Conservation (phyloP, 1,140 invertebrate species). For the Drusus annulatus region DNA sequence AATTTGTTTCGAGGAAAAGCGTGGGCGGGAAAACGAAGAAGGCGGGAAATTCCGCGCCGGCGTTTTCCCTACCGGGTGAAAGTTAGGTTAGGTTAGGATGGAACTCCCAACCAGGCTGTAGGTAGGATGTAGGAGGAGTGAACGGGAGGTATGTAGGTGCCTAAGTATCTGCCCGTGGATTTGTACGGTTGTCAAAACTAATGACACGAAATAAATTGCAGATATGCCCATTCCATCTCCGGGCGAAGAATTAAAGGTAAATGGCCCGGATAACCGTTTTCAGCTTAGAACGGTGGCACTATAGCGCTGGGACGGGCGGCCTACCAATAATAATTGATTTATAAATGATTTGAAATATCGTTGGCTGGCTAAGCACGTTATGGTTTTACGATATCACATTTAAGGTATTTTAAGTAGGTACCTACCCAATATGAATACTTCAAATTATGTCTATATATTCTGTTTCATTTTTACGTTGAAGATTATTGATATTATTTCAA, state of each 20-base stretch:
- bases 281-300: no score
- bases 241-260: background rate
- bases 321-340: no score
- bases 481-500: no score
- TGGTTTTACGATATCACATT: background rate
- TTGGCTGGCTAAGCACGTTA: background rate
- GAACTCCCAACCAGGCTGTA: background rate
- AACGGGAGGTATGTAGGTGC: background rate
- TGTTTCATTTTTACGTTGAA: no score
- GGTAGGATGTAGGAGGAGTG: background rate
- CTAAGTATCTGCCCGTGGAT: constrained; percentile 18
- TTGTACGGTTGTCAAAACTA: constrained; percentile 50
- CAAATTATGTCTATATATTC: no score
- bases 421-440: no score
- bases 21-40: background rate
- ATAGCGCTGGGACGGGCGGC: no score
- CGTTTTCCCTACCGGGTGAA: no score
- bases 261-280: background rate
- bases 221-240: constrained; percentile 39
- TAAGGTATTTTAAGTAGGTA: background rate
- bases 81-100: no score
- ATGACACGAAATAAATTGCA: constrained; percentile 53
- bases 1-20: constrained; percentile 10
- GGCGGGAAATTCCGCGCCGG: no score
- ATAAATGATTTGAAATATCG: no score